phyloP scores from a whole-genome alignment of 2,113 vertebrate species.

The Antechinus flavipes region DNA sequence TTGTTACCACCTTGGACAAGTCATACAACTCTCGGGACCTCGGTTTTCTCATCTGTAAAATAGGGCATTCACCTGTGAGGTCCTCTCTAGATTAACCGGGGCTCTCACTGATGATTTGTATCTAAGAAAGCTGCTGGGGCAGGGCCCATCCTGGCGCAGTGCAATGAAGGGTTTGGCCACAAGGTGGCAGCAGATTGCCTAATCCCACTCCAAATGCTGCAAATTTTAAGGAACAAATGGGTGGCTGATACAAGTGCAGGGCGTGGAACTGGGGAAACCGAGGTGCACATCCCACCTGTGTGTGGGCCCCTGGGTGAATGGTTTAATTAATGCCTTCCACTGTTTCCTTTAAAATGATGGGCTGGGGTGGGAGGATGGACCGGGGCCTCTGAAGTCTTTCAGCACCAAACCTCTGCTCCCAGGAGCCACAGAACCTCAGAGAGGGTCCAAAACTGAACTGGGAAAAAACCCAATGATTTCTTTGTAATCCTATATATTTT shows the following conservation, averaged over 20 bases:
- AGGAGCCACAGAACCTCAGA: background rate
- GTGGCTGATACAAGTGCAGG: slow-evolving; percentile 38
- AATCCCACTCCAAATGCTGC: slow-evolving; percentile 7
- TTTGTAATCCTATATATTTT: background rate
- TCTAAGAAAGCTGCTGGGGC: background rate
- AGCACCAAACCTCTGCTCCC: background rate
- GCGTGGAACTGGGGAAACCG: background rate
- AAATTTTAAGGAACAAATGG: slow-evolving; percentile 13
- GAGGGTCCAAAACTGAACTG: background rate
- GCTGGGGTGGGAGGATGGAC: background rate
- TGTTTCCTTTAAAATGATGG: background rate
- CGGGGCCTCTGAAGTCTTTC: background rate
- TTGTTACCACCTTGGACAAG: background rate
- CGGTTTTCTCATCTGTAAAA: background rate
- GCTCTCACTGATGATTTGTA: background rate
- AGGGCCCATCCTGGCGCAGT: background rate
- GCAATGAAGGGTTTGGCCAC: background rate
- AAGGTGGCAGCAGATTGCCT: slow-evolving; percentile 29
- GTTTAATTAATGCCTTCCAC: background rate
- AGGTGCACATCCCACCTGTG: background rate
- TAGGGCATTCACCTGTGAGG: background rate
- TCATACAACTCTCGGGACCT: background rate
- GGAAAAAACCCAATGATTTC: background rate
- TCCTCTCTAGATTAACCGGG: background rate
- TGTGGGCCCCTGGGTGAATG: background rate